Evolutionary conservation across 2,113 vertebrate genomes (phyloP), one percentile per base, ranked within the genome.

Genomic region (Vanacampus margaritifer): DNA sequence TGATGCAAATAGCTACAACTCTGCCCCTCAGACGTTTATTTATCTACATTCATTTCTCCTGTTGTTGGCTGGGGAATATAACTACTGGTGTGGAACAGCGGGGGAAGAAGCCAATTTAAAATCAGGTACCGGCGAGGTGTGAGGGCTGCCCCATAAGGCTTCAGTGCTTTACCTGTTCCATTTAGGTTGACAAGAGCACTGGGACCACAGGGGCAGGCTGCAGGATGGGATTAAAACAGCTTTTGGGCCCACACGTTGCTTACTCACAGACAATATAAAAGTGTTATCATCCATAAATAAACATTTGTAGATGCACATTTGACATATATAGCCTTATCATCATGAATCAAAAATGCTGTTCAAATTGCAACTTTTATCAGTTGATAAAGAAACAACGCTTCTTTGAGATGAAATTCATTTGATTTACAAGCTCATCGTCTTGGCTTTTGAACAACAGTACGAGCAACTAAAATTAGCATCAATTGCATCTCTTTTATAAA

Each of bases 51-150:
- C 71, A 84, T 80, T 81, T 53, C 72, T 79, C 37, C 69, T 74
- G 65, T 78, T 70, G 54, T 61, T 79, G 73, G 62, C 51, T 71
- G 65, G 61, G 82, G 84, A 80, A 79, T 69, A 72, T 82, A 79
- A 87, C 86, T 85, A 86, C 79, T 83, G 84, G 61, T 81, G 72
- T 76, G 75, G 80, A 86, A 85, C 84, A 75, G 78, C 68, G 64
- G 73, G 71, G 84, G 76, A 76, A 80, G 81, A 78, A 88, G 84
- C 81, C 83, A 85, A 86, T 89, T 88, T 88, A 84, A 82, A 81
- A 69, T 65, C 75, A 74, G 82, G 69, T 74, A 65, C 67, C 73
- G 74, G 72, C 75, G 79, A 83, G 74, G 80, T 87, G 82, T 84
- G 79, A 82, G 86, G 74, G 69, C 26, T 1, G 81, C 68, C 79